Evolutionary conservation across 2,797 vertebrate genomes (phyloP).

Genomic region (Urocyon cinereoargenteus): DNA sequence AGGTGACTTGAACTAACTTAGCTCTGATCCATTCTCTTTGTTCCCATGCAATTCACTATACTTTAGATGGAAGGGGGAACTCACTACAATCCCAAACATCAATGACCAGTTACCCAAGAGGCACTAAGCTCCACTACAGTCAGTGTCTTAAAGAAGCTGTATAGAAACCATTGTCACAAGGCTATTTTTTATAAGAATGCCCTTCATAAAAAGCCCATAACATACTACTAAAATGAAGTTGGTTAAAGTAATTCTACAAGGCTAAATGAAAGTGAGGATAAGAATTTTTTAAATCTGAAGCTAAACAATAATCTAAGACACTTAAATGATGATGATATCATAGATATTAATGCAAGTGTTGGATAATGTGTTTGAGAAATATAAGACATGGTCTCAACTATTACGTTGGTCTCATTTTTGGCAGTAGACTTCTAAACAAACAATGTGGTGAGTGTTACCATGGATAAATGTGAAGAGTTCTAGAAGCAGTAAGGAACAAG

Average conservation of each 20-base stretch:
- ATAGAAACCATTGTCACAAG: neutral
- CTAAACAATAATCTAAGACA: neutral
- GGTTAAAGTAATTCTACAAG: slow-evolving; percentile 1
- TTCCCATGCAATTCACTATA: neutral
- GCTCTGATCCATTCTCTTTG: neutral
- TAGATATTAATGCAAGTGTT: neutral
- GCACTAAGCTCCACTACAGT: neutral
- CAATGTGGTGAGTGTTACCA: neutral
- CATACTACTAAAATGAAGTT: slow-evolving; percentile 3
- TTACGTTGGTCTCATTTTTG: neutral
- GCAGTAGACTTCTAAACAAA: neutral
- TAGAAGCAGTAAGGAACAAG: neutral
- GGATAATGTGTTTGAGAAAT: neutral
- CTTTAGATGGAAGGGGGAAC: neutral
- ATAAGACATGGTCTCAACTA: neutral
- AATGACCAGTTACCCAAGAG: neutral
- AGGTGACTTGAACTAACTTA: neutral
- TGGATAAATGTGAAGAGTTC: neutral
- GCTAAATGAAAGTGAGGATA: neutral
- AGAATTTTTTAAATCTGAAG: slow-evolving; percentile 33
- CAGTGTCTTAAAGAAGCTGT: neutral
- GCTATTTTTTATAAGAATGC: neutral
- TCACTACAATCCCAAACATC: neutral
- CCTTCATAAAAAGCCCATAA: slow-evolving; percentile 4
- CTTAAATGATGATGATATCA: neutral